Evolutionary conservation across 2,113 vertebrate genomes (phyloP).

Genomic region (Anthoscopus minutus): DNA sequence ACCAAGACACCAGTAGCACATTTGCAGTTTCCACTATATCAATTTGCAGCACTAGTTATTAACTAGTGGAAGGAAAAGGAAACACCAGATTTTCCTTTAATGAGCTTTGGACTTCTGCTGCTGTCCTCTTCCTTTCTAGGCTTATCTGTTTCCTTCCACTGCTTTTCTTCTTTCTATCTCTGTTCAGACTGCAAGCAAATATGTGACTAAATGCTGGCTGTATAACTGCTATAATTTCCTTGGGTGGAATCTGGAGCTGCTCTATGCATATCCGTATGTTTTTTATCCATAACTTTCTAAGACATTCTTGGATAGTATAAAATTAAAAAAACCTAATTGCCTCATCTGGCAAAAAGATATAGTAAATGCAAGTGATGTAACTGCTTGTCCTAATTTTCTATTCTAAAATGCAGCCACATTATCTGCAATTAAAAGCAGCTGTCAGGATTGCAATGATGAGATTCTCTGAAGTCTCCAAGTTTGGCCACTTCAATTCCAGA

Average conservation of each 20-base stretch:
- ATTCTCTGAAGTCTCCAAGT: background rate
- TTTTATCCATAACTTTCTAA: background rate
- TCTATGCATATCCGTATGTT: background rate
- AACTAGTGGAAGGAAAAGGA: background rate
- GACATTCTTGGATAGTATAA: background rate
- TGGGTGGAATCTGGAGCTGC: background rate
- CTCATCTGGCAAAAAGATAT: conserved; percentile 15
- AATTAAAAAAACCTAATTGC: background rate
- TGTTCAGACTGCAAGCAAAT: background rate
- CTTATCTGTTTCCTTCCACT: background rate
- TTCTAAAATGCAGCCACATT: background rate
- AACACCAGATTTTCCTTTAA: background rate
- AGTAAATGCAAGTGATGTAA: conserved; percentile 10
- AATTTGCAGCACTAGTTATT: background rate
- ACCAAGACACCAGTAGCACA: background rate
- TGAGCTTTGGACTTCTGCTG: background rate
- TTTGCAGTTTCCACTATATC: background rate
- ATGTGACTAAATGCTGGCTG: background rate
- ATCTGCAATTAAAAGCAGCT: conserved; percentile 25
- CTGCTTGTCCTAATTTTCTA: background rate
- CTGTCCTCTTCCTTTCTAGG: background rate
- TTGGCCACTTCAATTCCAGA: background rate
- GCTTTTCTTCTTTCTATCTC: background rate
- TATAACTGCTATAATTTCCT: background rate
- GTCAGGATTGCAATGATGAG: background rate